These are phyloP conservation scores for Pomacea maculata DNA, from an alignment of 1,140 invertebrate genomes.

Conservation along the genomic window DNA sequence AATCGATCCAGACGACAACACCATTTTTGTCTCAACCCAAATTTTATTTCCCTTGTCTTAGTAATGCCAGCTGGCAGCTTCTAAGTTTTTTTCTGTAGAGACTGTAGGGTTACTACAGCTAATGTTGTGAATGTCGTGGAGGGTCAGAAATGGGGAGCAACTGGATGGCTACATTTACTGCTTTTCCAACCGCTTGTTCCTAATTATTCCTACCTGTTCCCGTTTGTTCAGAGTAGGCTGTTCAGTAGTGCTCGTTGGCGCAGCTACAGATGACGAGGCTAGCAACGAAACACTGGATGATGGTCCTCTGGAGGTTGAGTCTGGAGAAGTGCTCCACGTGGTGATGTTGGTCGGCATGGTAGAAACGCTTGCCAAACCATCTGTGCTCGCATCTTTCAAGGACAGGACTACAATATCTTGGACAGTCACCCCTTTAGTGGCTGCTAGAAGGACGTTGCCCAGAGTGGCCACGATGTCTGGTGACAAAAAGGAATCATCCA, in stretches of 20 bases:
- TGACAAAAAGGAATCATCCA: background rate
- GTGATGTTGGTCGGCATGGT: background rate
- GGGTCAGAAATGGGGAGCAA: too few species aligned
- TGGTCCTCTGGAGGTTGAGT: background rate
- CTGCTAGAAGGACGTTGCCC: constrained; percentile 45
- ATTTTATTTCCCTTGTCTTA: too few species aligned
- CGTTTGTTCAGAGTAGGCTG: background rate
- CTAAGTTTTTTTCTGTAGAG: too few species aligned
- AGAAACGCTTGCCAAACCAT: background rate
- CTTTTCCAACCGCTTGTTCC: too few species aligned
- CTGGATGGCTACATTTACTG: too few species aligned
- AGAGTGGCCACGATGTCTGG: constrained; percentile 45
- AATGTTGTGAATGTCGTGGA: too few species aligned
- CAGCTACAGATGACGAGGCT: background rate
- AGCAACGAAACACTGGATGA: background rate
- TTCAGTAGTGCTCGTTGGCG: too few species aligned
- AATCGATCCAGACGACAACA: too few species aligned
- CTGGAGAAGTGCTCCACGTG: background rate
- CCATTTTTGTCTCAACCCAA: too few species aligned
- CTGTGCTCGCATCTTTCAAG: background rate
- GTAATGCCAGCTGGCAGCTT: too few species aligned
- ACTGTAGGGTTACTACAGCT: too few species aligned
- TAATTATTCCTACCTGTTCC: background rate
- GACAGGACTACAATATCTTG: background rate
- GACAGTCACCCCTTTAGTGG: constrained; percentile 10